Evolutionary conservation across 2,113 vertebrate genomes (phyloP).

Genomic region (Trachemys scripta): DNA sequence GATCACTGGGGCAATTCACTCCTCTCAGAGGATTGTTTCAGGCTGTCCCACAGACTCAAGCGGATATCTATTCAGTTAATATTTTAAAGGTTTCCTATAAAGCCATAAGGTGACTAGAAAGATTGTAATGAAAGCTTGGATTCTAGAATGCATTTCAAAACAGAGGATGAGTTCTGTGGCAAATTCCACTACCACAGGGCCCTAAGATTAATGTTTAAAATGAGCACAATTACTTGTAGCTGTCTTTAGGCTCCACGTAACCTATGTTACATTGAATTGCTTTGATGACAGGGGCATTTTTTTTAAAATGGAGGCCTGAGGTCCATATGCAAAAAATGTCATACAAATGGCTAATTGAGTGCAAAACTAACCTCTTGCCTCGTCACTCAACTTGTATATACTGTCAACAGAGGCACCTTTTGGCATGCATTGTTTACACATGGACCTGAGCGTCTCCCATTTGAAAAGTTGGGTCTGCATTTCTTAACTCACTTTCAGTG

Average conservation of each 20-base stretch:
- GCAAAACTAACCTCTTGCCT: background rate
- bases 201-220: rapidly evolving
- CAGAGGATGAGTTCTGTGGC: rapidly evolving
- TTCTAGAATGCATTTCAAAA: rapidly evolving
- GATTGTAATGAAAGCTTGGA: background rate
- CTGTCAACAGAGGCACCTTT: background rate
- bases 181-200: rapidly evolving
- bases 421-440: background rate
- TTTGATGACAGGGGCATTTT: background rate
- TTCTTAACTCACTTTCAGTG: background rate
- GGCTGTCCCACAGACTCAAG: rapidly evolving
- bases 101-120: rapidly evolving
- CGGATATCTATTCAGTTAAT: rapidly evolving
- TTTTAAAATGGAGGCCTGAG: rapidly evolving
- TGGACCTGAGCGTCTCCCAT: background rate
- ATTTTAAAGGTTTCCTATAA: rapidly evolving
- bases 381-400: background rate
- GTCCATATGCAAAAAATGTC: rapidly evolving
- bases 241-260: background rate
- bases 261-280: background rate
- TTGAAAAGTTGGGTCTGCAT: background rate
- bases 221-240: rapidly evolving
- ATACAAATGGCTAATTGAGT: rapidly evolving
- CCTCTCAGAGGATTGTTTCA: rapidly evolving
- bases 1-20: rapidly evolving